These are phyloP conservation scores for Oncorhynchus gorbuscha DNA, from an alignment of 2,113 vertebrate species.

Conservation along the genomic window DNA sequence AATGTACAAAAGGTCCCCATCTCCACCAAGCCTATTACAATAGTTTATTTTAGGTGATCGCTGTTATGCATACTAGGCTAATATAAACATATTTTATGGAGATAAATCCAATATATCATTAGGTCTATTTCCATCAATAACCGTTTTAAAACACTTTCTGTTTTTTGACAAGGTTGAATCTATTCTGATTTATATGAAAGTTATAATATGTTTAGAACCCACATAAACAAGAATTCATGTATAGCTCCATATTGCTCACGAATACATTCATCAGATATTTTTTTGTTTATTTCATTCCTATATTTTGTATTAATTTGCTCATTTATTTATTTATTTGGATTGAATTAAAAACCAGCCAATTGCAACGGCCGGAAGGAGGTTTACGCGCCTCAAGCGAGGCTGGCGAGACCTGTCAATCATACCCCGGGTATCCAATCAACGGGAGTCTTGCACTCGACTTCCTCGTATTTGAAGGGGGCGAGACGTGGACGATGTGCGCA, in stretches of 20 bases:
- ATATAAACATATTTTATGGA: not conserved
- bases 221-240: not conserved
- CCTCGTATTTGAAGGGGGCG: slow-evolving; percentile 76
- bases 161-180: too few relatives aligned
- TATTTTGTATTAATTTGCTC: slow-evolving; percentile 31
- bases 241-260: not conserved
- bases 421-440: slow-evolving; percentile 81
- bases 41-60: not conserved
- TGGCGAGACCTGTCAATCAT: slow-evolving; percentile 82
- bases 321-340: slow-evolving; percentile 72
- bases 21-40: not conserved
- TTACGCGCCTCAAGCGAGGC: slow-evolving; percentile 75
- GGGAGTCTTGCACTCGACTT: slow-evolving; percentile 75
- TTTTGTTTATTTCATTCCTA: not conserved
- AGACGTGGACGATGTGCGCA: slow-evolving; percentile 77
- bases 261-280: slow-evolving; percentile 20
- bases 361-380: slow-evolving; percentile 89
- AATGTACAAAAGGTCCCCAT: too few relatives aligned
- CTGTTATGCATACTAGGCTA: not conserved
- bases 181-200: too few relatives aligned
- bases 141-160: too few relatives aligned
- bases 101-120: not conserved
- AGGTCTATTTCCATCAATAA: too few relatives aligned
- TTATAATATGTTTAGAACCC: too few relatives aligned
- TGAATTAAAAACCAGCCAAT: slow-evolving; percentile 95